Evolutionary conservation across 2,888 invertebrate species (phyloP).

Genomic region (Molorchus minor): DNA sequence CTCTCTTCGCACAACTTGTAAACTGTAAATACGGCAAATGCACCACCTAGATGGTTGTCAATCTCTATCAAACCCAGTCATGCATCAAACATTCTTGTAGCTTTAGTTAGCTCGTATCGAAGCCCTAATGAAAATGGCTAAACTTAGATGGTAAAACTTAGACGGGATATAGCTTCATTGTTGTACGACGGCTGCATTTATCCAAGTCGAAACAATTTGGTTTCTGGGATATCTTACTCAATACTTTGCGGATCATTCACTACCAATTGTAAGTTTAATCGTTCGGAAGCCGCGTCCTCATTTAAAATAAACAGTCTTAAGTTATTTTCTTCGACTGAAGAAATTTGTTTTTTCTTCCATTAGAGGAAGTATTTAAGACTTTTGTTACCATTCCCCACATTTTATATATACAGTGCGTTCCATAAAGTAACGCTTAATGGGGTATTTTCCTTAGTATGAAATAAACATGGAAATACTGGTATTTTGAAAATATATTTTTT

Average conservation of each 20-base stretch:
- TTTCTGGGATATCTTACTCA: conserved; percentile 32
- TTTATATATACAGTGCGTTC: too few relatives aligned
- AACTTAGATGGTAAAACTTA: conserved; percentile 43
- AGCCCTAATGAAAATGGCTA: conserved; percentile 42
- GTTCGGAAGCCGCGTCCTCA: too few relatives aligned
- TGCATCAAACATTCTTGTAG: conserved; percentile 32
- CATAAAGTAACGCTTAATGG: too few relatives aligned
- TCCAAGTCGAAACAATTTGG: conserved; percentile 42
- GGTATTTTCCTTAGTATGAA: too few relatives aligned
- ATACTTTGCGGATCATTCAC: conserved; percentile 34
- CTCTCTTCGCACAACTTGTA: conserved; percentile 6
- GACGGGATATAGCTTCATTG: conserved; percentile 36
- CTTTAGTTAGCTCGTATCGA: conserved; percentile 27
- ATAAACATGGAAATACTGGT: too few relatives aligned
- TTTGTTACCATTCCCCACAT: too few relatives aligned
- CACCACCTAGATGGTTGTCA: conserved; percentile 25
- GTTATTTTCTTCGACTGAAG: too few relatives aligned
- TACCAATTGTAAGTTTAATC: too few relatives aligned
- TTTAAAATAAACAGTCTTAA: too few relatives aligned
- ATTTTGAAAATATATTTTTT: too few relatives aligned
- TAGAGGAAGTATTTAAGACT: too few relatives aligned
- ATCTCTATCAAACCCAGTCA: conserved; percentile 31
- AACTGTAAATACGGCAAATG: conserved; percentile 1
- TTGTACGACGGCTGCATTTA: conserved; percentile 40
- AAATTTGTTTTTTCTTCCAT: too few relatives aligned